These are phyloP conservation scores for Hemaris fuciformis DNA, from an alignment of 2,888 invertebrate genomes.

Conservation along the genomic window DNA sequence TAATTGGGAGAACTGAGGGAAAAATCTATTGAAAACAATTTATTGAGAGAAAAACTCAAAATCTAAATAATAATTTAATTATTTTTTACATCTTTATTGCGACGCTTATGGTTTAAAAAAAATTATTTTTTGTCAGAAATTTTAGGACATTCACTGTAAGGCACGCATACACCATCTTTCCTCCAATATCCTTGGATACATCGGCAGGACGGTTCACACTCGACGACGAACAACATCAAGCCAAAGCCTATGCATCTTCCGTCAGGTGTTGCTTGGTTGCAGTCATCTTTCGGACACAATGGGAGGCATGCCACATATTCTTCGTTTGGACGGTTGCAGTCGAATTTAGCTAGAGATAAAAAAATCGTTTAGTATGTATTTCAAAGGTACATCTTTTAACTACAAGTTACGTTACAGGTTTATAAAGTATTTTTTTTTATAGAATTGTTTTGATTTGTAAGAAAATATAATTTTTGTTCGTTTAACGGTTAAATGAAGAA, in stretches of 20 bases:
- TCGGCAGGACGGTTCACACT: conserved; percentile 42
- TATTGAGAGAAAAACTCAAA: no score
- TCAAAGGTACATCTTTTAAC: not conserved
- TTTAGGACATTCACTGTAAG: conserved; percentile 24
- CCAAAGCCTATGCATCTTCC: conserved; percentile 32
- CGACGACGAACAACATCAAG: conserved; percentile 24
- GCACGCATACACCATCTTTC: conserved; percentile 40
- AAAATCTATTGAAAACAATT: no score
- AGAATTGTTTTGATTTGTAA: no score
- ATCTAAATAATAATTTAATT: no score
- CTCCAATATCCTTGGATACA: conserved; percentile 40
- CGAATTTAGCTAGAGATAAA: conserved; percentile 41
- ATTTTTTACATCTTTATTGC: no score
- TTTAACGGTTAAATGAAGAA: no score
- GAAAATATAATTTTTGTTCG: no score
- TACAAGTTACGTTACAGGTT: no score
- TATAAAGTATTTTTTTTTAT: no score
- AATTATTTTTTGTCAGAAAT: not conserved
- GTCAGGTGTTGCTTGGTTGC: conserved; percentile 35
- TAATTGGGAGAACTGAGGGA: no score
- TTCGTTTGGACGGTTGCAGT: conserved; percentile 38
- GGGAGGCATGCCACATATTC: conserved; percentile 40
- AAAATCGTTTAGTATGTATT: not conserved
- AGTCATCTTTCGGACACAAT: conserved; percentile 44
- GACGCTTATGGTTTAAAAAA: no score